Base-by-base conservation (phyloP, 2,888 invertebrate species). In the Synergus gifuensis region DNA sequence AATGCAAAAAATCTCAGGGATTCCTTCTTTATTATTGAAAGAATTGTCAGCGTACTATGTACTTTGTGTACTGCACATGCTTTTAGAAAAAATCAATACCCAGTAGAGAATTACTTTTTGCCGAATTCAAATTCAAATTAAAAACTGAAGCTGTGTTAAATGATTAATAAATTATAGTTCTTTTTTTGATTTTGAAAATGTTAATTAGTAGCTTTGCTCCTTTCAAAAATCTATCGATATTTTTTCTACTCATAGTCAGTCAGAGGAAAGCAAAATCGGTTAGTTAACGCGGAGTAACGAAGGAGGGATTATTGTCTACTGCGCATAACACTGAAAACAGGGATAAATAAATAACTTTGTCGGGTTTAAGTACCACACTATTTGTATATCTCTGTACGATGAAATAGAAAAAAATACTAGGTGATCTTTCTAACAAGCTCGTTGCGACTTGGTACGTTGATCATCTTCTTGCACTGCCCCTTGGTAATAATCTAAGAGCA, bases 381-480 rank as follows among this genome's bases (percentile, higher is more conserved):
- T 36, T 73, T 73, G 73, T 54, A 73, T 9, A 73, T 49, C 36
- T 54, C 36, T 28, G 36, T 54, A 54, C 36, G 49, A 73, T 49
- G 73, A 73, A 16, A 11, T 54, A 73, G 49, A 73, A 73, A 40
- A 73, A 73, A 18, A 28, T 54, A 28, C 54, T 73, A 73, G 36
- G 54, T 54, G 46, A 69, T 69, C 69, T 73, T 73, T 73, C 54
- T 12, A 22, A 22, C 49, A 4, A 73, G 28, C 16, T 73, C 16
- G 36, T 73, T 54, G 73, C 49, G 54, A 73, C 73, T 36, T 73
- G 73, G 73, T 73, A 73, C 73, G 54, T 73, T 73, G 54, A 73
- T 73, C 73, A 73, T 73, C 73, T 54, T 73, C 36, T 73, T 73
- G 73, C 73, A 73, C 73, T 73, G 54, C 28, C 73, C 73, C 73